A percentile compares a stretch with the other conserved stretches of the same genome.
These are phyloP conservation scores for Hipparchia semele DNA, from an alignment of 2,888 invertebrate species.

Conservation along the genomic window DNA sequence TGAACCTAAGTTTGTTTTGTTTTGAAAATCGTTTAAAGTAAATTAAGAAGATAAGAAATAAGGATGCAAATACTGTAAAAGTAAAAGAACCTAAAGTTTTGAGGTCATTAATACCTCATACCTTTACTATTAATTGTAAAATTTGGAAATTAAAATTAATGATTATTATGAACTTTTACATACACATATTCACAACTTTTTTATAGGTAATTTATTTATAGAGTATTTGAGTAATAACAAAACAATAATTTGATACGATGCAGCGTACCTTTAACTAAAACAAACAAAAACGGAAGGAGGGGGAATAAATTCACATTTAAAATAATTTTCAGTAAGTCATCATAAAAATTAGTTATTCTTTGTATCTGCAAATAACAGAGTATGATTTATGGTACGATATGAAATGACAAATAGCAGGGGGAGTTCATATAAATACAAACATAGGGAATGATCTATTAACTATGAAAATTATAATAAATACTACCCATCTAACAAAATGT, in stretches of 20 bases:
- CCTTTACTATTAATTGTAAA: no score
- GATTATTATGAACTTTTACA: no score
- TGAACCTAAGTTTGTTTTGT: no score
- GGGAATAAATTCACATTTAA: slow-evolving; percentile 26
- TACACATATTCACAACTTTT: no score
- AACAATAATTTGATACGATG: not conserved
- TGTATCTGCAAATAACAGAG: slow-evolving; percentile 53
- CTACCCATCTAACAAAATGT: no score
- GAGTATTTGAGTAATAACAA: not conserved
- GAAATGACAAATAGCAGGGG: not conserved
- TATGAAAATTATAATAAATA: not conserved
- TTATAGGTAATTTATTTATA: not conserved
- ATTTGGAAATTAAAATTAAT: no score
- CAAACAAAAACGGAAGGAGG: slow-evolving; percentile 28
- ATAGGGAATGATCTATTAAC: not conserved
- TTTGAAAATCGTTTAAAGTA: no score
- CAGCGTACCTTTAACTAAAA: slow-evolving; percentile 29
- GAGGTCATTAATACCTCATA: no score
- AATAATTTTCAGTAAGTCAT: slow-evolving; percentile 44
- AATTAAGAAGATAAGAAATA: no score
- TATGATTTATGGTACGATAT: slow-evolving; percentile 12
- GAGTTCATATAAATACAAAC: not conserved
- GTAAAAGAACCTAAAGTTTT: no score
- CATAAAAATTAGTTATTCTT: slow-evolving; percentile 49
- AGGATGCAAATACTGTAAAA: no score